phyloP scores from a whole-genome alignment of 2,888 invertebrate genomes.

The Stenodema calcarata region DNA sequence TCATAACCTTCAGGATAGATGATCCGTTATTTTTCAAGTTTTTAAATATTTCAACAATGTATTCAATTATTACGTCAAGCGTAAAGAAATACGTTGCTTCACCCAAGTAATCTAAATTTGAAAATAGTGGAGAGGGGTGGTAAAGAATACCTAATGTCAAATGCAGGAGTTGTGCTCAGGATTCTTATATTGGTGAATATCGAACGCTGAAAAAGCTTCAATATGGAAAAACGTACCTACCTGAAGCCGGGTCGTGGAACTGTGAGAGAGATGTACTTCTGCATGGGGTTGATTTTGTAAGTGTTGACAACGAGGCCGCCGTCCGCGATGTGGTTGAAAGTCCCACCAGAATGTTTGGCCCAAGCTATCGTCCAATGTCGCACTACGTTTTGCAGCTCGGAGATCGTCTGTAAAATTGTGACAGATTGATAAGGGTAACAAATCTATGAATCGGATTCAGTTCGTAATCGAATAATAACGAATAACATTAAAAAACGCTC shows the following conservation, averaged over 20 bases:
- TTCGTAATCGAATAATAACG: no score
- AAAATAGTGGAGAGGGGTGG: no score
- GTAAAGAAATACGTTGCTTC: no score
- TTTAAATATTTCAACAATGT: no score
- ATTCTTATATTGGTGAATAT: not conserved
- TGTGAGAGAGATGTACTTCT: constrained; percentile 47
- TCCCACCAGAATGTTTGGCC: constrained; percentile 52
- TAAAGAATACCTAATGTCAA: no score
- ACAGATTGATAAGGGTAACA: no score
- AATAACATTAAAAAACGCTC: no score
- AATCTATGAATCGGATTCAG: no score
- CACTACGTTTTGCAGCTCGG: constrained; percentile 51
- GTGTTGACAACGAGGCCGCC: constrained; percentile 54
- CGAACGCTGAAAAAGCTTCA: not conserved
- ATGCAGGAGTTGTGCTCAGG: not conserved
- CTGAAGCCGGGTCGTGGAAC: constrained; percentile 54
- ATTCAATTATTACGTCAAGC: no score
- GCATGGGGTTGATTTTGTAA: constrained; percentile 52
- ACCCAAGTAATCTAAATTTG: no score
- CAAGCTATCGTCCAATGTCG: constrained; percentile 52
- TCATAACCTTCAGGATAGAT: no score
- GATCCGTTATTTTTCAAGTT: no score
- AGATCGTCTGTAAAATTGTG: constrained; percentile 52
- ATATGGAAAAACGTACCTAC: constrained; percentile 48
- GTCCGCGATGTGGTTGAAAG: constrained; percentile 53